Base-by-base conservation (phyloP, 2,797 vertebrate species). In the Myotis pilosus region DNA sequence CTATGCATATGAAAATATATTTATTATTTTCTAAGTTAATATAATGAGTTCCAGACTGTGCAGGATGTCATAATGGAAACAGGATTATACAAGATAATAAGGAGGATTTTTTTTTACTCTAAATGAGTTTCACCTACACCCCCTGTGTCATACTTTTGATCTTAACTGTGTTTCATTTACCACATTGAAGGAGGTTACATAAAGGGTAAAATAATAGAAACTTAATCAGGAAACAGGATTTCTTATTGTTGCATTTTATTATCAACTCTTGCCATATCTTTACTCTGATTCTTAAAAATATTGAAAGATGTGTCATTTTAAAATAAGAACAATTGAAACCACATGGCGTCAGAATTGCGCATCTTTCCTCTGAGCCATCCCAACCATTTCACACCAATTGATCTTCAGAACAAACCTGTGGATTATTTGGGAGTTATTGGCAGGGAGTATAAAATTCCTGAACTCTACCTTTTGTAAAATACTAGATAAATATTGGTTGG, bases 181-280 rank as follows among this genome's bases (percentile, higher is more conserved):
- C 95, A 94, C 93, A 93, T 91, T 94, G 93, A 94, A 96, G 91
- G 68, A 96, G 96, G 96, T 97, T 97, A 95, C 79, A 44, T 72
- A 83, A 96, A 96, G 97, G 97, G 90, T 97, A 97, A 96, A 96
- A 97, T 96, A 97, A 97, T 95, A 97, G 97, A 92, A 96, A 97
- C 62, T 91, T 97, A 95, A 96, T 96, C 95, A 97, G 96, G 95
- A 97, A 97, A 96, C 89, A 87, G 85, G n/a, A 81, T 96, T 97
- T 89, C 41, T 64, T 92, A 55, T 94, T 93, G 80, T 86, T 97
- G 55, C n/a, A 28, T 87, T 97, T 96, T 96, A 94, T 94, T 90
- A 94, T 74, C 51, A 76, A 92, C 62, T 89, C 23, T 94, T 96
- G 38, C 91, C 74, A 60, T 97, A 87, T 93, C 79, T 87, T 74